Percentiles rank a stretch among this genome's conserved stretches.
These are phyloP conservation scores for Anarhynchus alexandrinus DNA, from an alignment of 2,113 vertebrate genomes.

Conservation along the genomic window DNA sequence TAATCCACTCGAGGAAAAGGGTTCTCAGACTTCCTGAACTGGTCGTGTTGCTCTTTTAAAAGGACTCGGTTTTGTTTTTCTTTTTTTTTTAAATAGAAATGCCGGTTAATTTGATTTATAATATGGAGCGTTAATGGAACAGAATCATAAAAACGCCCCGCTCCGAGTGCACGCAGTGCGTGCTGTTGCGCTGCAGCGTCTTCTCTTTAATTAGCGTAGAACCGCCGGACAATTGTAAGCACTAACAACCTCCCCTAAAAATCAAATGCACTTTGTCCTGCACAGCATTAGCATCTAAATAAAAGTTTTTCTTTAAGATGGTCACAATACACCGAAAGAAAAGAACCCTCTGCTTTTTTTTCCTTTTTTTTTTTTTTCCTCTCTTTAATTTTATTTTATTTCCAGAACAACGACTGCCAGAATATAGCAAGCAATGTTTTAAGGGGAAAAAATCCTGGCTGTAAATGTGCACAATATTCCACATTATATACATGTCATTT, in stretches of 20 bases:
- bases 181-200: neutral
- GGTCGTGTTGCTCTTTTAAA: constrained; percentile 8
- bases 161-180: neutral
- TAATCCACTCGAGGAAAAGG: constrained; percentile 7
- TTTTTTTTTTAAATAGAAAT: constrained; percentile 10
- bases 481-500: constrained; percentile 99
- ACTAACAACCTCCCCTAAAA: neutral
- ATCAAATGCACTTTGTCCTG: neutral
- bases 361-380: rapidly evolving
- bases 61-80: neutral
- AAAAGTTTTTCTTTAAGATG: constrained; percentile 4
- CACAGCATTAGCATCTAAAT: neutral
- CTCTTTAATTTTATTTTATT: neutral
- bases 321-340: neutral
- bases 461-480: constrained; percentile 99
- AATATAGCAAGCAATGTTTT: constrained; percentile 59
- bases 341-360: neutral
- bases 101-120: constrained; percentile 73
- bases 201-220: constrained; percentile 38
- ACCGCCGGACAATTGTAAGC: neutral
- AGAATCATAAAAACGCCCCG: constrained; percentile 40
- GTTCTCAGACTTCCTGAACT: constrained; percentile 4
- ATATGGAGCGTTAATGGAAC: constrained; percentile 48
- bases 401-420: constrained; percentile 57
- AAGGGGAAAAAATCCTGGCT: constrained; percentile 77